phyloP scores from a whole-genome alignment of 2,888 invertebrate genomes.

The Xanthorhoe designata region DNA sequence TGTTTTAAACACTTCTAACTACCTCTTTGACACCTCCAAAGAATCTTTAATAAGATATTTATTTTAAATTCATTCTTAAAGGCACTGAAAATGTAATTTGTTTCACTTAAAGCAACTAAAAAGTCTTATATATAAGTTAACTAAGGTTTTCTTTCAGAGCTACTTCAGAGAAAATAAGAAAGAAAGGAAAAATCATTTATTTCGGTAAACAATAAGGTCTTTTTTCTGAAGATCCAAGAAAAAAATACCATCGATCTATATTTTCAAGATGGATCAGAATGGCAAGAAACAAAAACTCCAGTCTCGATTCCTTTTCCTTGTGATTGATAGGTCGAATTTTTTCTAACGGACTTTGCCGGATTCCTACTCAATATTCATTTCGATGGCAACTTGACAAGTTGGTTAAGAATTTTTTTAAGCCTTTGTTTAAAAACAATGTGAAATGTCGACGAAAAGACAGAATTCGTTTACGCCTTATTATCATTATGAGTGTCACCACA shows the following conservation, averaged over 20 bases:
- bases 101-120: no score
- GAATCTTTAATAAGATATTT: no score
- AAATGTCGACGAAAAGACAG: neutral
- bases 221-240: conserved; percentile 21
- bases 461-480: no score
- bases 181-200: neutral
- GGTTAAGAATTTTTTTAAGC: conserved; percentile 7
- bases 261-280: conserved; percentile 56
- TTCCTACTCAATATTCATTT: conserved; percentile 60
- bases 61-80: no score
- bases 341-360: conserved; percentile 39
- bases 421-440: conserved; percentile 9
- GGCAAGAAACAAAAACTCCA: conserved; percentile 55
- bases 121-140: no score
- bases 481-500: no score
- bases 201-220: conserved; percentile 19
- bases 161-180: no score
- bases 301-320: conserved; percentile 46
- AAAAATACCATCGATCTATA: conserved; percentile 60
- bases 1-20: no score
- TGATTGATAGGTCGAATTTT: conserved; percentile 59
- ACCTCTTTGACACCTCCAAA: no score
- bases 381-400: conserved; percentile 36
- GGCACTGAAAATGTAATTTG: no score
- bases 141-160: no score